Percentiles rank a stretch among this genome's conserved stretches.
These are phyloP conservation scores for Ridgeia piscesae DNA, from an alignment of 1,140 invertebrate genomes.

Conservation along the genomic window DNA sequence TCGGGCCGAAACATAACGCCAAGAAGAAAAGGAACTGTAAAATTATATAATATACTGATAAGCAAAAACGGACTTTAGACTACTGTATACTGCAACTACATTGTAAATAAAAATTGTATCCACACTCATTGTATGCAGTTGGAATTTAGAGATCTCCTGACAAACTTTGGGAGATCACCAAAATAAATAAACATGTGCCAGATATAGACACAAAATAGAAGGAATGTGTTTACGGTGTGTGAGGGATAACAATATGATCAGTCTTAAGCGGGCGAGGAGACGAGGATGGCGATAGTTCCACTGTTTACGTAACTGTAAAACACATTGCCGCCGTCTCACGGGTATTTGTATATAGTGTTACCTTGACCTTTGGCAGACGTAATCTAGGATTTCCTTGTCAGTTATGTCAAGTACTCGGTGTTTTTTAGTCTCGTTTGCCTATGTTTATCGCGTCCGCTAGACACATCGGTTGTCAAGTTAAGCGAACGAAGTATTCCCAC, in stretches of 20 bases:
- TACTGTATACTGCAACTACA: too few species aligned
- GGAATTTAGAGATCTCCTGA: too few species aligned
- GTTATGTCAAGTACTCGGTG: background rate
- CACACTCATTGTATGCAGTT: too few species aligned
- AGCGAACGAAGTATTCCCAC: background rate
- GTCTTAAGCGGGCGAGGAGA: too few species aligned
- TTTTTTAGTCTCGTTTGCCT: background rate
- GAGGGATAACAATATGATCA: too few species aligned
- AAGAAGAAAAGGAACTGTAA: too few species aligned
- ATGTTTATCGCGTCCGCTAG: background rate
- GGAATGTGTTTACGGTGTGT: too few species aligned
- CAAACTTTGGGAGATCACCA: background rate
- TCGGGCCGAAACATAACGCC: too few species aligned
- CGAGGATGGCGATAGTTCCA: background rate
- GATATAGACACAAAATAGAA: too few species aligned
- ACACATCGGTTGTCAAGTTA: background rate
- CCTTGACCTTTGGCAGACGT: background rate
- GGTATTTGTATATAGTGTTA: background rate
- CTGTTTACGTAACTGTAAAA: background rate
- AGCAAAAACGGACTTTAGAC: too few species aligned
- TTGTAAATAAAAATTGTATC: too few species aligned
- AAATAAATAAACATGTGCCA: background rate
- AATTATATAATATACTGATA: too few species aligned
- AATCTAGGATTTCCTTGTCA: background rate
- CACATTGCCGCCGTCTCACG: background rate